phyloP scores from a whole-genome alignment of 2,113 vertebrate species.

The Corythoichthys haematopterus region DNA sequence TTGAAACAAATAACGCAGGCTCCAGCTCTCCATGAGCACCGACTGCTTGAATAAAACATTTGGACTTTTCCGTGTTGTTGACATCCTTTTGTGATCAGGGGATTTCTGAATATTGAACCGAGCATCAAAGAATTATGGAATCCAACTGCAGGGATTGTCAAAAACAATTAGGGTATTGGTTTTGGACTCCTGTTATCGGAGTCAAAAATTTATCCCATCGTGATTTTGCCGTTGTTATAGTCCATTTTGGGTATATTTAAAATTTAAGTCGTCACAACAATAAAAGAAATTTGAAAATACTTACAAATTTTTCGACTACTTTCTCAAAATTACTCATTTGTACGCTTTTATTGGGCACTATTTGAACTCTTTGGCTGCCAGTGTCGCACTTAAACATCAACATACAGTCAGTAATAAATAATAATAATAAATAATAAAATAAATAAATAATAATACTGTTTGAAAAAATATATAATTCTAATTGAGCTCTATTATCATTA shows the following conservation, averaged over 20 bases:
- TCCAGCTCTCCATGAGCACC: conserved; percentile 39
- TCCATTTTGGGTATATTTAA: conserved; percentile 20
- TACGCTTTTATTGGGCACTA: no score
- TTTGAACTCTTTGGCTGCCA: no score
- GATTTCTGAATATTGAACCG: conserved; percentile 38
- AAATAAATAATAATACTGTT: no score
- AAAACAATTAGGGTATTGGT: conserved; percentile 27
- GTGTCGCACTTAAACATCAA: no score
- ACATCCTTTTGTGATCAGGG: conserved; percentile 24
- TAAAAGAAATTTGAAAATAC: not conserved
- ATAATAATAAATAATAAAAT: no score
- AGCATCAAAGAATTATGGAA: conserved; percentile 31
- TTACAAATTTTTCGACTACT: no score
- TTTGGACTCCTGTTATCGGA: conserved; percentile 30
- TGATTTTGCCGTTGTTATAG: conserved; percentile 33
- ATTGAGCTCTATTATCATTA: no score
- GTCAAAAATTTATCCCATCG: conserved; percentile 16
- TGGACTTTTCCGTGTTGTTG: conserved; percentile 43
- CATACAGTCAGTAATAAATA: no score
- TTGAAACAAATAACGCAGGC: conserved; percentile 59
- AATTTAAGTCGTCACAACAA: not conserved
- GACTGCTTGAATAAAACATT: conserved; percentile 61
- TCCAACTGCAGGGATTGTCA: conserved; percentile 40
- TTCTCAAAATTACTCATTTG: no score
- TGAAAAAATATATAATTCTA: no score